phyloP scores from a whole-genome alignment of 2,113 vertebrate genomes.

The Bombycilla garrulus region DNA sequence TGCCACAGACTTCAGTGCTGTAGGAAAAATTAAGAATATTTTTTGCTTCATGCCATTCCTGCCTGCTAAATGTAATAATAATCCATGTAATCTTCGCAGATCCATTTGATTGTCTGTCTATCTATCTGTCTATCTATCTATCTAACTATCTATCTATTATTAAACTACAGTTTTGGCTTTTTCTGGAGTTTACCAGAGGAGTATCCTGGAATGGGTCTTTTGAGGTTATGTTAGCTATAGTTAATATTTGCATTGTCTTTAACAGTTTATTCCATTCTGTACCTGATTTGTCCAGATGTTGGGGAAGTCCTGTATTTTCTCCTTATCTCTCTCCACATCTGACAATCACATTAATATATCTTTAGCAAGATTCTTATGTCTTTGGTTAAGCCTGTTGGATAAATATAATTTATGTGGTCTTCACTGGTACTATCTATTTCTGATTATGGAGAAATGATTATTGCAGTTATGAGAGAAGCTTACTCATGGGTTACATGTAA shows the following conservation, averaged over 20 bases:
- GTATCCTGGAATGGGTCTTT: background rate
- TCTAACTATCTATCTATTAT: background rate
- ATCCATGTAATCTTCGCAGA: background rate
- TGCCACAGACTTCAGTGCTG: fast-evolving
- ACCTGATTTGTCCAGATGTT: background rate
- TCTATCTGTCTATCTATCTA: background rate
- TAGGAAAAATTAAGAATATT: background rate
- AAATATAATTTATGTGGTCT: background rate
- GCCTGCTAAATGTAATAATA: background rate
- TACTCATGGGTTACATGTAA: background rate
- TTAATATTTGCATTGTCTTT: background rate
- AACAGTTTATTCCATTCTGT: background rate
- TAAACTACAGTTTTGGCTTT: background rate
- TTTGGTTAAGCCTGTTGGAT: background rate
- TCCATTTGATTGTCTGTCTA: background rate
- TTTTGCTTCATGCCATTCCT: background rate
- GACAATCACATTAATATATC: background rate
- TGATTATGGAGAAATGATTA: background rate
- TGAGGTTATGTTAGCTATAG: background rate
- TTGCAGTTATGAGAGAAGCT: background rate
- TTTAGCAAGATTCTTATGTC: background rate
- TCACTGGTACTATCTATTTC: background rate
- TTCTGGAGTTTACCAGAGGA: background rate
- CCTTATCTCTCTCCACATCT: background rate
- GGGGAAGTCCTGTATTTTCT: background rate